Conservation (phyloP, 2,888 invertebrate genomes). For the Tiliacea citrago region DNA sequence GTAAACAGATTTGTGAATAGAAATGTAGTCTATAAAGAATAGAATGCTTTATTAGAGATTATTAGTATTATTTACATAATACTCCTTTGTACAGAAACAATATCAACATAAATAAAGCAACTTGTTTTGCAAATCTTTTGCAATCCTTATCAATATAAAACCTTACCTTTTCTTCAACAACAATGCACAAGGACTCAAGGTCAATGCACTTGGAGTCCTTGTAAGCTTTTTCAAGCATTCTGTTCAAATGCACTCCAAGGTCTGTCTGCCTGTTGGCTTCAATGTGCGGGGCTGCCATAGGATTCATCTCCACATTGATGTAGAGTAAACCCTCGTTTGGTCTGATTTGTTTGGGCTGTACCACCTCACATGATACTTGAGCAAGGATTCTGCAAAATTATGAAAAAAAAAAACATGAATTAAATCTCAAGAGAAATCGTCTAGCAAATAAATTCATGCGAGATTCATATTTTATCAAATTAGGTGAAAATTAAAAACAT, state of each 20-base stretch:
- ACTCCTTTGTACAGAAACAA: neutral
- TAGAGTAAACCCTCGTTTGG: slow-evolving; percentile 97
- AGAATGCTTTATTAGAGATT: too few relatives aligned
- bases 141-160: slow-evolving; percentile 16
- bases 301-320: slow-evolving; percentile 96
- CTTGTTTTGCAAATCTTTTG: slow-evolving; percentile 37
- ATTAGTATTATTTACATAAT: too few relatives aligned
- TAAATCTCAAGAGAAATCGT: neutral
- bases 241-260: slow-evolving; percentile 93
- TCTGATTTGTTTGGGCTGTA: slow-evolving; percentile 95
- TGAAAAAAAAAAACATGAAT: neutral
- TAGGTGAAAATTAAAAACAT: neutral
- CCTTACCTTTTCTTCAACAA: slow-evolving; percentile 96
- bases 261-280: slow-evolving; percentile 95
- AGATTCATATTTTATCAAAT: neutral
- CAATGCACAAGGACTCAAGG: slow-evolving; percentile 98
- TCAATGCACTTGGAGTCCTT: slow-evolving; percentile 98
- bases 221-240: slow-evolving; percentile 96
- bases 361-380: slow-evolving; percentile 97
- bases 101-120: slow-evolving; percentile 1
- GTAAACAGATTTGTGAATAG: neutral
- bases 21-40: too few relatives aligned
- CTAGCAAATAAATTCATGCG: too few relatives aligned
- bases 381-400: slow-evolving; percentile 93
- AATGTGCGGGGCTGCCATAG: slow-evolving; percentile 96